Conservation (phyloP, 2,113 vertebrate species). For the Numida meleagris region DNA sequence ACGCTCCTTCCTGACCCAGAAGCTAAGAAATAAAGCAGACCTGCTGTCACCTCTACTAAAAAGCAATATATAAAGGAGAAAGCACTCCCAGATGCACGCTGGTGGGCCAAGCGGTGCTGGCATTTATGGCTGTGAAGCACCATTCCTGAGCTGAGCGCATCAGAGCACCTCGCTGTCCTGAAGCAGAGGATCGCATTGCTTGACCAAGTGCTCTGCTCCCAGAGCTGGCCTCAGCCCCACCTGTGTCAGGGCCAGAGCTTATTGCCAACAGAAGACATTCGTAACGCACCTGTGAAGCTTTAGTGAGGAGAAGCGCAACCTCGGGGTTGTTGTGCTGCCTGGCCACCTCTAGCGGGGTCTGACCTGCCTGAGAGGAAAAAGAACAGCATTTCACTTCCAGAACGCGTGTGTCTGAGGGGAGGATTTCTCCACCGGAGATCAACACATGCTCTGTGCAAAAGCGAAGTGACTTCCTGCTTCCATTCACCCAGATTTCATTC, state of each 20-base stretch:
- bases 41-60: not conserved
- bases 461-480: not conserved
- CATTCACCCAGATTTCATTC: not conserved
- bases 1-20: not conserved
- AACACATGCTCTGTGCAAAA: not conserved
- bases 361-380: constrained; percentile 82
- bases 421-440: not conserved
- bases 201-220: not conserved
- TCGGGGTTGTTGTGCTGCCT: constrained; percentile 91
- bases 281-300: constrained; percentile 89
- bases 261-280: not conserved
- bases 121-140: not conserved
- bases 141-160: not conserved
- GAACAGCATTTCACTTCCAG: not conserved
- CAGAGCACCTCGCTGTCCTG: not conserved
- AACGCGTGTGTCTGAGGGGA: too few species aligned
- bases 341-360: constrained; percentile 91
- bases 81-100: not conserved
- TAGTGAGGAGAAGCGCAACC: constrained; percentile 92
- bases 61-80: rapidly evolving
- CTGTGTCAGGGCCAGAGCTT: not conserved
- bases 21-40: not conserved
- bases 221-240: not conserved
- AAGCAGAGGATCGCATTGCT: not conserved
- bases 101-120: not conserved